Conservation (phyloP, 2,888 invertebrate genomes). For the Nemotelus nigrinus region DNA sequence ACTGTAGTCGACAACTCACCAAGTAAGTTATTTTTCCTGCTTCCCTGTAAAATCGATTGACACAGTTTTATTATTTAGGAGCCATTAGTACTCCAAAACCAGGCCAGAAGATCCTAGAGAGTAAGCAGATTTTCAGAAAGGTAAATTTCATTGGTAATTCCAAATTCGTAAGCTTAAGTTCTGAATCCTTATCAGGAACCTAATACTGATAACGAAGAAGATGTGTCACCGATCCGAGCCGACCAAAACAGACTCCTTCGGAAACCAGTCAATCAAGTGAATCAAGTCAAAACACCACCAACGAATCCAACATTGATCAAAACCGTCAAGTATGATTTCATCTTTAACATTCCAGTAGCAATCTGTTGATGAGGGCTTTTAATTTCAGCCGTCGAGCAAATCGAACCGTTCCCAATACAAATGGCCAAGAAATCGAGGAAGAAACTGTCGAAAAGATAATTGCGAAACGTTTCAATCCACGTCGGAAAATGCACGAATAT, state of each 20-base stretch:
- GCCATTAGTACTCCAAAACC: slow-evolving; percentile 13
- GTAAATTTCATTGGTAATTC: neutral
- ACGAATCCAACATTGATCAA: slow-evolving; percentile 17
- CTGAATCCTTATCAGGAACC: slow-evolving; percentile 1
- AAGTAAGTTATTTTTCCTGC: slow-evolving; percentile 34
- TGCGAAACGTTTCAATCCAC: slow-evolving; percentile 83
- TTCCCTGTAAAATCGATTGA: no score
- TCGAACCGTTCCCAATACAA: slow-evolving; percentile 56
- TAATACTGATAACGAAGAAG: slow-evolving; percentile 30
- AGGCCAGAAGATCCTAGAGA: slow-evolving; percentile 13
- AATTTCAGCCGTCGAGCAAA: slow-evolving; percentile 60
- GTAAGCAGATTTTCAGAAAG: slow-evolving; percentile 41
- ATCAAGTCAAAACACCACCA: slow-evolving; percentile 31
- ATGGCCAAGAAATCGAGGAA: slow-evolving; percentile 68
- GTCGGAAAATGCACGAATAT: slow-evolving; percentile 81
- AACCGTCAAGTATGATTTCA: slow-evolving; percentile 34
- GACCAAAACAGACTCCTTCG: slow-evolving; percentile 24
- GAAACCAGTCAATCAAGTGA: slow-evolving; percentile 41
- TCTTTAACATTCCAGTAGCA: neutral
- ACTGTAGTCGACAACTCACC: slow-evolving; percentile 62
- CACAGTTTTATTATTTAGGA: neutral
- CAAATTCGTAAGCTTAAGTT: neutral
- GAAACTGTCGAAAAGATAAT: slow-evolving; percentile 84
- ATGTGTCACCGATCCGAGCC: slow-evolving; percentile 16
- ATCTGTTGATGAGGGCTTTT: neutral